These are phyloP conservation scores for Heterodera schachtii DNA, from an alignment of 1,140 invertebrate genomes.

Conservation along the genomic window DNA sequence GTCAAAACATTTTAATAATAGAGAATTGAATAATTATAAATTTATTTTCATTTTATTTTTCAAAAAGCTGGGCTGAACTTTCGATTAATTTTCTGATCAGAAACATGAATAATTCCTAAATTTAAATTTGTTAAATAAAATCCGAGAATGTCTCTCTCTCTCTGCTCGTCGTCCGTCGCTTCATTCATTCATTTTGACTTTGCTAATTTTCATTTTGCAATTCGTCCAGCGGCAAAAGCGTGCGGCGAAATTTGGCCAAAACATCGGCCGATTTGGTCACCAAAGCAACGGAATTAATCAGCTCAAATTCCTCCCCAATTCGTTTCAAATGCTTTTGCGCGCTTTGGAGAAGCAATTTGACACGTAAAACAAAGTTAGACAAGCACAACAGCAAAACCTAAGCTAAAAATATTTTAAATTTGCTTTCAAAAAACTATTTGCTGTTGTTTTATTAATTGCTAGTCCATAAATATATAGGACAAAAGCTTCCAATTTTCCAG, in stretches of 20 bases:
- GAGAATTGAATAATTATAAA: no score
- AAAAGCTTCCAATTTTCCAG: no score
- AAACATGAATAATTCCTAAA: no score
- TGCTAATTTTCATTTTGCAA: background rate
- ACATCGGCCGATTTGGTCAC: background rate
- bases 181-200: background rate
- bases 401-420: background rate
- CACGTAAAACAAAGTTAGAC: background rate
- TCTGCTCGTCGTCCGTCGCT: no score
- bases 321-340: background rate
- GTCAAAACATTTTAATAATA: no score
- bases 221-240: background rate
- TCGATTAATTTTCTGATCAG: no score
- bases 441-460: no score
- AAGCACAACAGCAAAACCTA: background rate
- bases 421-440: background rate
- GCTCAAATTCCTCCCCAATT: background rate
- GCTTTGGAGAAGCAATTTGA: background rate
- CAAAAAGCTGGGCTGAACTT: no score
- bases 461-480: no score
- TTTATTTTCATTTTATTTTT: no score
- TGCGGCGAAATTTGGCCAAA: background rate
- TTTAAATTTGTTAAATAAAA: no score
- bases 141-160: no score
- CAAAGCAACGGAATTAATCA: background rate